A percentile compares a stretch with the other conserved stretches of the same genome.
Conservation (phyloP, 2,888 invertebrate genomes). For the Coenonympha glycerion region DNA sequence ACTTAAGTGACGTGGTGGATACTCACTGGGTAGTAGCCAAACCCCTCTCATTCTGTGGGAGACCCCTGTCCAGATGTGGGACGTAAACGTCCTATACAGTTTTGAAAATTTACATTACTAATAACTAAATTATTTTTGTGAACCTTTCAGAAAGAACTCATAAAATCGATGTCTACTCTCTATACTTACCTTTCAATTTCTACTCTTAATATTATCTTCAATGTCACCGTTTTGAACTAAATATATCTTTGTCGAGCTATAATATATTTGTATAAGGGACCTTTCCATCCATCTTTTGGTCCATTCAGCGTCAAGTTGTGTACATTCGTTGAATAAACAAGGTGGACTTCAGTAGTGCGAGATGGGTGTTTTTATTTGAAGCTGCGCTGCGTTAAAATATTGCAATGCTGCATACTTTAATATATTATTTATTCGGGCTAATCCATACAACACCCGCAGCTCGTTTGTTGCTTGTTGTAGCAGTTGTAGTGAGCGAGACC, state of each 20-base stretch:
- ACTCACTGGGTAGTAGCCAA: no score
- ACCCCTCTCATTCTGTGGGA: no score
- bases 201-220: neutral
- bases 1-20: no score
- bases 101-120: no score
- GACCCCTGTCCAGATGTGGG: no score
- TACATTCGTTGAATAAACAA: conserved; percentile 17
- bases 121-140: no score
- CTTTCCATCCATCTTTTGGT: conserved; percentile 10
- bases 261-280: conserved; percentile 10
- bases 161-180: no score
- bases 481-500: neutral
- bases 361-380: conserved; percentile 10
- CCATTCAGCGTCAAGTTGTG: conserved; percentile 15
- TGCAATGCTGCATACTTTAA: conserved; percentile 4
- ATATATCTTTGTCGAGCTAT: neutral
- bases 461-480: neutral
- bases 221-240: neutral
- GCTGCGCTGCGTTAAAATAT: conserved; percentile 12
- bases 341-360: conserved; percentile 12
- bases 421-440: neutral
- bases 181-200: no score
- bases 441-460: neutral
- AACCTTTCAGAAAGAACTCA: no score
- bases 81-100: no score